Evolutionary conservation across 2,888 invertebrate species (phyloP), one percentile per base, ranked within the genome.

Genomic region (Pollenia amentaria): DNA sequence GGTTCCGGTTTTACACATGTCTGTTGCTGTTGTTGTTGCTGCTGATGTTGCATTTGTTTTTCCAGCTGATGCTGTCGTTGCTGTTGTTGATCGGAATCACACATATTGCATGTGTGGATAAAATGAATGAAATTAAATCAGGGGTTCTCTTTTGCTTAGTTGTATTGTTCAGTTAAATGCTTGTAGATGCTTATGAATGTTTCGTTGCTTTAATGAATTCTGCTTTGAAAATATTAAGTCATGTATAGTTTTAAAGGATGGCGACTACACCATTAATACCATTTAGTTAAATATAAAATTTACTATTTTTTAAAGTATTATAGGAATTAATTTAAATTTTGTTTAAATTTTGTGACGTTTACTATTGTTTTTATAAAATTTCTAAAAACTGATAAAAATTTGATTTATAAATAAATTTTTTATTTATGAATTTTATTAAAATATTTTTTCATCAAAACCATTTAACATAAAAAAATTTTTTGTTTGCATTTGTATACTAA

Each of bases 71-170:
- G 84, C 29, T 65, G 72, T 12, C 69, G 62, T 57, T 75, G 62
- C 10, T 72, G 80, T 29, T 81, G 81, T 55, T 76, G 81, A 21
- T 80, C 76, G 3, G 86, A 76, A 76, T 83, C 86, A 60, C 65
- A 83, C 86, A 87, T 87, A 76, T 76, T 80, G 44, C 76, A 77
- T 72, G 57, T 72, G 48, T 72, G 42, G 7, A 3, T 60, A 48
- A 40, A 21, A 51, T 67, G 12, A 14, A 44, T 16, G 16, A 9
- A 70, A 65, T 12, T 7, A 42, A 51, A 78, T 21, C 9, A 53
- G 0, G 3, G 8, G 14, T 42, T 51, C 2, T n/a, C 51, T 53
- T 62, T 70, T 42, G 10, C 70, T 70, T 72, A 9, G 29, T 6
- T 29, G 10, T 48, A 42, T 60, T 72, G 38, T 18, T 11, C 11